These are phyloP conservation scores for Salarias fasciatus DNA, from an alignment of 2,797 vertebrate species.

Conservation along the genomic window DNA sequence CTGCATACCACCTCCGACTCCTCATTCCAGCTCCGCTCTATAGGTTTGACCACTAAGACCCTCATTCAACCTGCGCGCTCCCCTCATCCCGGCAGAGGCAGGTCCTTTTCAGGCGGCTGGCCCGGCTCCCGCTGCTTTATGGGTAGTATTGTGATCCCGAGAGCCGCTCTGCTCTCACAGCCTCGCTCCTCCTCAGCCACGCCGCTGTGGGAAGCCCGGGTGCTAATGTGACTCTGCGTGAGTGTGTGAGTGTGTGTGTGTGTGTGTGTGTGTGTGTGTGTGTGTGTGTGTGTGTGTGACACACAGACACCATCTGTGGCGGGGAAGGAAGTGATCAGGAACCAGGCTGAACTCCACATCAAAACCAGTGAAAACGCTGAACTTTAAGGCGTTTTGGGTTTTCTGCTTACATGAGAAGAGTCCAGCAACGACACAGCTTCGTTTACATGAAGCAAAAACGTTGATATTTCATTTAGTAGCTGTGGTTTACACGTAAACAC, in stretches of 20 bases:
- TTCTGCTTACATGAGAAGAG: no score
- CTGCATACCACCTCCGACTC: constrained; percentile 68
- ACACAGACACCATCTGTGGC: constrained; percentile 69
- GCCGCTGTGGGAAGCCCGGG: constrained; percentile 57
- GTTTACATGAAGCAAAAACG: no score
- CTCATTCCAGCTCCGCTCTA: constrained; percentile 62
- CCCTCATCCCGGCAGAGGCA: constrained; percentile 61
- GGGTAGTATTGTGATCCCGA: constrained; percentile 78
- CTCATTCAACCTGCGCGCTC: constrained; percentile 75
- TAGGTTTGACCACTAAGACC: constrained; percentile 74
- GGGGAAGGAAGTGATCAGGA: constrained; percentile 58
- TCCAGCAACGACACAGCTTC: no score
- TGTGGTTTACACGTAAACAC: no score
- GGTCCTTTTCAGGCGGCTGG: constrained; percentile 68
- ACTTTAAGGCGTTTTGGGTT: no score
- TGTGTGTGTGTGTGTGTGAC: no score
- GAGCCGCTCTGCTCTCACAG: constrained; percentile 70
- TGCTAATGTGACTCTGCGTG: constrained; percentile 52
- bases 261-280: no score
- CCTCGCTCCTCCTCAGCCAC: constrained; percentile 57
- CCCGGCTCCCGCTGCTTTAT: constrained; percentile 77
- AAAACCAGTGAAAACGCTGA: constrained; percentile 51
- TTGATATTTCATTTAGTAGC: no score
- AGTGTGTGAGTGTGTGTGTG: no score
- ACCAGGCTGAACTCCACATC: constrained; percentile 53